Conservation (phyloP, 1,140 invertebrate species). For the Agraylea sexmaculata region DNA sequence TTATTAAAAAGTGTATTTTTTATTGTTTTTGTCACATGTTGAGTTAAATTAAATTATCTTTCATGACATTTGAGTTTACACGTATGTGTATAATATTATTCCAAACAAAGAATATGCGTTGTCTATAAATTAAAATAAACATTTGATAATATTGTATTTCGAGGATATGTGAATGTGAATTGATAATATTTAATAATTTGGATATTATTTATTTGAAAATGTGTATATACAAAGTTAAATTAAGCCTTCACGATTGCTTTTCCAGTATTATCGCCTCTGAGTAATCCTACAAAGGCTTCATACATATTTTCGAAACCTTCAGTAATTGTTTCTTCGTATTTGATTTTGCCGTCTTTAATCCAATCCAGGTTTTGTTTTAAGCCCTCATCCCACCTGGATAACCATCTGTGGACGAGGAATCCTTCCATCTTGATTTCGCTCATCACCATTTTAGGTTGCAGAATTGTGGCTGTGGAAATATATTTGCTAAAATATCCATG, state of each 20-base stretch:
- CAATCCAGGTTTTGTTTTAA: slow-evolving; percentile 46
- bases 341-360: slow-evolving; percentile 52
- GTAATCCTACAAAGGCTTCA: slow-evolving; percentile 47
- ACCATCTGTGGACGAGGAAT: slow-evolving; percentile 48
- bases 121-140: no score
- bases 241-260: slow-evolving; percentile 50
- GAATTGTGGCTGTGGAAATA: slow-evolving; percentile 24
- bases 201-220: not conserved
- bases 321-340: slow-evolving; percentile 49
- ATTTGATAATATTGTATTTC: no score
- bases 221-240: slow-evolving; percentile 15
- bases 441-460: slow-evolving; percentile 25
- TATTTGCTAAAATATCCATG: not conserved
- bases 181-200: not conserved
- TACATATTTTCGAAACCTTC: slow-evolving; percentile 60
- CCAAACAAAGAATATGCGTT: no score
- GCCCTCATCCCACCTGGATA: slow-evolving; percentile 45
- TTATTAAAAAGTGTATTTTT: no score
- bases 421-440: slow-evolving; percentile 52
- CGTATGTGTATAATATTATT: no score
- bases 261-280: slow-evolving; percentile 48
- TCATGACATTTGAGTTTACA: no score
- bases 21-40: no score
- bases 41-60: no score
- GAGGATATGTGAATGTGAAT: not conserved